Evolutionary conservation across 2,113 vertebrate genomes (phyloP).

Genomic region (Lontra canadensis): DNA sequence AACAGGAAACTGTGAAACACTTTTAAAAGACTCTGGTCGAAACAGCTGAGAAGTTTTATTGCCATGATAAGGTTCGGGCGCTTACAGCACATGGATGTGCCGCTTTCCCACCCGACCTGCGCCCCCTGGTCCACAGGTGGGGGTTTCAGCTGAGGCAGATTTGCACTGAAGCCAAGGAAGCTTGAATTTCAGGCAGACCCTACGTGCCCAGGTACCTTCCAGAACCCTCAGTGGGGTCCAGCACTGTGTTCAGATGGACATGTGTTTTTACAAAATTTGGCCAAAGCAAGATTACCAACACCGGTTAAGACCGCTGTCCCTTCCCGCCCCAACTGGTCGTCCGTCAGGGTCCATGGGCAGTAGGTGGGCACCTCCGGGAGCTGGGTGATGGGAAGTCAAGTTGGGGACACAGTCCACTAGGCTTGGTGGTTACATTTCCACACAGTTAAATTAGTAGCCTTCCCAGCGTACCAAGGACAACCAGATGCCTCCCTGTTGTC

Average conservation of each 20-base stretch:
- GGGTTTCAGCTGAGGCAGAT: not conserved
- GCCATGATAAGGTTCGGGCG: not conserved
- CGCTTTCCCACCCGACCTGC: accelerated
- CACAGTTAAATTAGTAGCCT: not conserved
- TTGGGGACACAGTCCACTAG: not conserved
- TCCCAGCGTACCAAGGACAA: not conserved
- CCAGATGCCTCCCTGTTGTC: not conserved
- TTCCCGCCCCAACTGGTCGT: not conserved
- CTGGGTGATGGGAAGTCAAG: not conserved
- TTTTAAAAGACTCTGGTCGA: not conserved
- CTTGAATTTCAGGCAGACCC: not conserved
- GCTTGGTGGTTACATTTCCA: not conserved
- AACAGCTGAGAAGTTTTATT: not conserved
- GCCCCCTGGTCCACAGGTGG: not conserved
- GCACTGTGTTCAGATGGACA: not conserved
- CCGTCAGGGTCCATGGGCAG: no score
- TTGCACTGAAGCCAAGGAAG: not conserved
- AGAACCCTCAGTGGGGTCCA: not conserved
- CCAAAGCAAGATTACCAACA: not conserved
- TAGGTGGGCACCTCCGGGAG: not conserved
- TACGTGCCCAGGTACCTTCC: not conserved
- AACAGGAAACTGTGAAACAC: not conserved
- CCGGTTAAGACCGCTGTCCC: not conserved
- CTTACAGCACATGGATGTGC: not conserved
- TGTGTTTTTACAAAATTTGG: not conserved